These are phyloP conservation scores for Rhodophaea formosa DNA, from an alignment of 2,888 invertebrate species.

Conservation along the genomic window DNA sequence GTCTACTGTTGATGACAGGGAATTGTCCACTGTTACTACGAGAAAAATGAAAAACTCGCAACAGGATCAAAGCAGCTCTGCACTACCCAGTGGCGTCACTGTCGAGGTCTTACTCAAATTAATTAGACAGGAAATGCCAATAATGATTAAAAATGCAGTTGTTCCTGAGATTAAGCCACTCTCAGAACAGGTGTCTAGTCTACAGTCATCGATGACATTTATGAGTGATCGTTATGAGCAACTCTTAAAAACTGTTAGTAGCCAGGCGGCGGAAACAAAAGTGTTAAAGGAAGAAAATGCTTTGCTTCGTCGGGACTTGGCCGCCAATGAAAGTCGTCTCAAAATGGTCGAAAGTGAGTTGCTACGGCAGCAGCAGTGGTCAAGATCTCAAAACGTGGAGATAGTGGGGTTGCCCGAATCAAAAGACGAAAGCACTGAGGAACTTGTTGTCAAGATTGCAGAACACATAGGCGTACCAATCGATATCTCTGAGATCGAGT, in stretches of 20 bases:
- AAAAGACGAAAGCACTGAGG: conserved; percentile 3
- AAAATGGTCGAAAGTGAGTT: conserved; percentile 1
- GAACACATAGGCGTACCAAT: neutral
- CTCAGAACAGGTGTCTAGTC: neutral
- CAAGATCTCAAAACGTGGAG: conserved; percentile 16
- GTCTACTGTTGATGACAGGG: neutral
- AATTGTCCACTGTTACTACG: neutral
- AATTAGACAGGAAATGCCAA: neutral
- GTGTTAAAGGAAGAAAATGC: neutral
- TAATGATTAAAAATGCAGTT: neutral
- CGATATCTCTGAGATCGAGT: neutral
- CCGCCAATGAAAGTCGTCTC: neutral
- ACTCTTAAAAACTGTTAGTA: neutral
- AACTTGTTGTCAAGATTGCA: neutral
- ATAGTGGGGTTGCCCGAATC: conserved; percentile 18
- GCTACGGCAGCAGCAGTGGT: conserved; percentile 14
- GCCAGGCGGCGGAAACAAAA: neutral
- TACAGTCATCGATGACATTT: neutral
- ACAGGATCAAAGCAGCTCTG: neutral
- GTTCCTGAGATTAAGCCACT: neutral
- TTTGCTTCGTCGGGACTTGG: neutral
- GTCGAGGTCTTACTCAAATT: neutral
- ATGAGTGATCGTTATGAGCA: neutral
- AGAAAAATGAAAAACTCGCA: neutral
- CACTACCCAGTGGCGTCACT: neutral